phyloP scores from a whole-genome alignment of 2,888 invertebrate species.

The Amorpha juglandis region DNA sequence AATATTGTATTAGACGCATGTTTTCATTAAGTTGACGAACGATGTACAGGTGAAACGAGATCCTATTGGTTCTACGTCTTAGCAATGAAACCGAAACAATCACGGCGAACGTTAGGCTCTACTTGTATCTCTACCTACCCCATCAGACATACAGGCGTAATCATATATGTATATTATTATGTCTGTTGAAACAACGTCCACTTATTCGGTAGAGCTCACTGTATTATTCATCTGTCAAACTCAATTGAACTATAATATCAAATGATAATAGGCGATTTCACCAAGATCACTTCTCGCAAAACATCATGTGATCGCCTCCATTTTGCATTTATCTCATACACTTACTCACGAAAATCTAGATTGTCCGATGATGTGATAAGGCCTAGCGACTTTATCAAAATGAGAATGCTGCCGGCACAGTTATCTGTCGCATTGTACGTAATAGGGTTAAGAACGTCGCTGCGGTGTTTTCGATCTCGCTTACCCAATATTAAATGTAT shows the following conservation, averaged over 20 bases:
- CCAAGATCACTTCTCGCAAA: not conserved
- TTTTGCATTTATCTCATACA: constrained; percentile 7
- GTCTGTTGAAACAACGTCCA: too few species aligned
- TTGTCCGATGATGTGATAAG: not conserved
- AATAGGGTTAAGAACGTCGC: too few species aligned
- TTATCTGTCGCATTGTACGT: not conserved
- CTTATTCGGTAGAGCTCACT: not conserved
- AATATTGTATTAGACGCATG: not conserved
- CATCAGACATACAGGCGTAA: too few species aligned
- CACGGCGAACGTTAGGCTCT: too few species aligned
- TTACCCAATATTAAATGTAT: not conserved
- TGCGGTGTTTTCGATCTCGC: not conserved
- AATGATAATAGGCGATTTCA: not conserved
- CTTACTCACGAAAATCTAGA: constrained; percentile 4
- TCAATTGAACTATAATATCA: not conserved
- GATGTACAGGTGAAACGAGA: too few species aligned
- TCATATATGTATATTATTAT: too few species aligned
- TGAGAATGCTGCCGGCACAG: constrained; percentile 8
- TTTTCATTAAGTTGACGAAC: too few species aligned
- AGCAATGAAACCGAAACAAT: not conserved
- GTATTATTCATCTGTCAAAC: not conserved
- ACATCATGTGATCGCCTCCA: not conserved
- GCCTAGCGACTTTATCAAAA: constrained; percentile 14
- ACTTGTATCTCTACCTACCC: too few species aligned
- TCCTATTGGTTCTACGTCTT: too few species aligned